Percentiles rank a stretch among this genome's conserved stretches.
These are phyloP conservation scores for Forbesichthys agassizii DNA, from an alignment of 2,113 vertebrate genomes.

Conservation along the genomic window DNA sequence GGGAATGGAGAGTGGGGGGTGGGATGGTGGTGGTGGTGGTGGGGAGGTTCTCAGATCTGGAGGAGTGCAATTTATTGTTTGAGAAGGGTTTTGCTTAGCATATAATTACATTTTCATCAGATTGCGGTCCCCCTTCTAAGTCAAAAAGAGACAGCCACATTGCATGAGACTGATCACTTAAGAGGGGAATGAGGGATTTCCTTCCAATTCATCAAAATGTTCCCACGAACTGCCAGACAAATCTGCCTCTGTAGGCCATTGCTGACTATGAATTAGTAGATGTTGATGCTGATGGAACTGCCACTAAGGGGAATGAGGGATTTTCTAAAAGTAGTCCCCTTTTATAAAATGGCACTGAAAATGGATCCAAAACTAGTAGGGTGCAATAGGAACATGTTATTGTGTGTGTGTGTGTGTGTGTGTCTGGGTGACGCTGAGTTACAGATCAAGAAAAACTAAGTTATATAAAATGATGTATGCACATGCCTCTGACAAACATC, in stretches of 20 bases:
- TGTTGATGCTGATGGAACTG: slow-evolving; percentile 1
- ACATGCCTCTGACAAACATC: neutral
- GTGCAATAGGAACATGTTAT: too few relatives aligned
- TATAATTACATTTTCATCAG: slow-evolving; percentile 26
- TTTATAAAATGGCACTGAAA: slow-evolving; percentile 22
- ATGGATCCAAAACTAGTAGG: neutral
- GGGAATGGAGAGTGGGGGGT: neutral
- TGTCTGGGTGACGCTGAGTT: too few relatives aligned
- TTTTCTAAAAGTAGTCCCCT: slow-evolving; percentile 1
- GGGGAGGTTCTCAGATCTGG: slow-evolving; percentile 2
- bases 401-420: too few relatives aligned
- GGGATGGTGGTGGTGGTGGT: slow-evolving; percentile 5
- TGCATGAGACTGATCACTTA: neutral
- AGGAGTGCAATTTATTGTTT: slow-evolving; percentile 13
- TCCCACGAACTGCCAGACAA: slow-evolving; percentile 30
- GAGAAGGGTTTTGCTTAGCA: slow-evolving; percentile 21
- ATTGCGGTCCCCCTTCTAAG: slow-evolving; percentile 11
- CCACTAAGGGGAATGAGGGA: neutral
- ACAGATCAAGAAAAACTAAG: too few relatives aligned
- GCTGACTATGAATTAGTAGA: slow-evolving; percentile 17
- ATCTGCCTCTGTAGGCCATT: slow-evolving; percentile 13
- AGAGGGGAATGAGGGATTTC: slow-evolving; percentile 3
- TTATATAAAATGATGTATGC: too few relatives aligned
- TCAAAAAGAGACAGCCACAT: slow-evolving; percentile 12
- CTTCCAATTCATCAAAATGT: slow-evolving; percentile 16